These are phyloP conservation scores for Epinephelus moara DNA, from an alignment of 2,113 vertebrate genomes.

Conservation along the genomic window DNA sequence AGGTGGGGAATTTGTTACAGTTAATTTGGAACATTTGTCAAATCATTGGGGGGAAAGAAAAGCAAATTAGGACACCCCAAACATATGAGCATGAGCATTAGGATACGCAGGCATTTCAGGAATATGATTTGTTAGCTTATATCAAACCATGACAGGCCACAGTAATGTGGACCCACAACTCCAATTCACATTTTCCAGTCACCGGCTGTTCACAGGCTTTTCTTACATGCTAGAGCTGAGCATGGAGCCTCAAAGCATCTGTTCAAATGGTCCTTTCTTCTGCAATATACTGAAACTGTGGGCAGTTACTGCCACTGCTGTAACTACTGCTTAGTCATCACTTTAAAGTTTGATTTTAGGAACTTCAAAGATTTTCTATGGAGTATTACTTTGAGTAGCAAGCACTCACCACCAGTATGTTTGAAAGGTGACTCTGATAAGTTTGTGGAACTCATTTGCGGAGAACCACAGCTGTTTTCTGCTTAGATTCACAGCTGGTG, in stretches of 20 bases:
- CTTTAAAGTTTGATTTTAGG: not conserved
- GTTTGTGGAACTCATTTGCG: not conserved
- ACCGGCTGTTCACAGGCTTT: constrained; percentile 41
- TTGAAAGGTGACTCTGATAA: not conserved
- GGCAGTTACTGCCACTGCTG: not conserved
- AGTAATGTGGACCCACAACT: constrained; percentile 25
- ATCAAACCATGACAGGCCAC: constrained; percentile 36
- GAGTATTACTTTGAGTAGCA: not conserved
- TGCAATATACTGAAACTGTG: constrained; percentile 30
- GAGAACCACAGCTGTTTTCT: not conserved
- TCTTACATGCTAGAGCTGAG: constrained; percentile 25
- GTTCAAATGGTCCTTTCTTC: constrained; percentile 28
- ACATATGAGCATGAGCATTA: constrained; percentile 31
- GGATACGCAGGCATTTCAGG: constrained; percentile 16
- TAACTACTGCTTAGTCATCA: not conserved
- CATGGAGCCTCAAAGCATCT: constrained; percentile 52
- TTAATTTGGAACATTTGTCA: constrained; percentile 66
- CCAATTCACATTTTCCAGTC: constrained; percentile 34
- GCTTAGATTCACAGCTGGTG: not conserved
- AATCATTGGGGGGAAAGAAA: constrained; percentile 27
- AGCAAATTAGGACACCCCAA: constrained; percentile 36
- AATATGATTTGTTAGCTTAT: constrained; percentile 49
- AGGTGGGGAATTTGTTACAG: constrained; percentile 62
- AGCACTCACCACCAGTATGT: not conserved
- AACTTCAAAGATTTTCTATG: not conserved